Evolutionary conservation across 2,113 vertebrate species (phyloP), one percentile per base, ranked within the genome.

Genomic region (Thamnaconus septentrionalis): DNA sequence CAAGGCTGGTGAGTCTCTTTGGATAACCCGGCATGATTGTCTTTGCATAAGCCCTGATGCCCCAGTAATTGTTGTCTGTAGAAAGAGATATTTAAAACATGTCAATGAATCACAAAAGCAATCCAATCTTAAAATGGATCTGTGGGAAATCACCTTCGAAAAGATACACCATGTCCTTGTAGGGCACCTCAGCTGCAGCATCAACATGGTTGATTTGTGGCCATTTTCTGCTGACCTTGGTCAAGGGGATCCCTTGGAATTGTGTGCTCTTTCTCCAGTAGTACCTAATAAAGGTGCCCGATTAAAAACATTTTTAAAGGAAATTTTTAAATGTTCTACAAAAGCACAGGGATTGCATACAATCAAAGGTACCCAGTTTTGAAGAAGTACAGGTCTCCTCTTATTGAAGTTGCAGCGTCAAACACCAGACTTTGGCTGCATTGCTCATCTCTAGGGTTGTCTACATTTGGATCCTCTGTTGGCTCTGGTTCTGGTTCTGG

Each of bases 361-460:
- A n/a, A 10, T 49, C 4, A 63, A 59, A 39, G 6, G 5, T 75
- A 88, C 83, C 83, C 79, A 1, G 73, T 86, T 81, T 88, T 88
- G 64, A 88, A 92, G 76, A 92, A 92, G 66, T 59, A 91, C 40
- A 91, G 69, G 40, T 91, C 87, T 62, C 80, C 72, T 6, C 70
- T 68, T 7, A 92, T 79, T 8, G 82, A 85, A 9, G 90, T 88
- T 2, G 78, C 89, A 41, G 89, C 90, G 11, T 91, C 89, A 73
- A 92, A 91, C 42, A 86, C 87, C 41, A 92, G 75, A 0, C 72
- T 11, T 0, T 56, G 64, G 41, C 53, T 85, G 53, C 91, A 92
- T 41, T 59, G 75, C 10, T 87, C 85, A 43, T 47, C 39, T 68
- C 62, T 7, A 1, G 82, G 83, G 59, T 75, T 80, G 4, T 83